Evolutionary conservation across 2,888 invertebrate species (phyloP).

Genomic region (Lacanobia wlatinum): DNA sequence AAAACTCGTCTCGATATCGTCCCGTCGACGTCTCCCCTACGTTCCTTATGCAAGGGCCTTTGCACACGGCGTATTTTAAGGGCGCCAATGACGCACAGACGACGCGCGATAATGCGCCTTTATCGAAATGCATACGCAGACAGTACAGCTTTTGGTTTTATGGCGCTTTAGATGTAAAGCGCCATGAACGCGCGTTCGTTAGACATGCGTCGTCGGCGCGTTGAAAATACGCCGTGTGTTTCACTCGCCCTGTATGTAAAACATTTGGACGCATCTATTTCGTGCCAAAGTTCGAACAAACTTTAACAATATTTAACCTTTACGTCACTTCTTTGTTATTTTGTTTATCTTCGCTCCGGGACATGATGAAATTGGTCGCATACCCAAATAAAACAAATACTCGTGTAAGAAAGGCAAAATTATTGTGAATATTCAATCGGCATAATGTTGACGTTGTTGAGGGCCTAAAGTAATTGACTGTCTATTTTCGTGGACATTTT

Average conservation of each 20-base stretch:
- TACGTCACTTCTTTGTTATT: conserved; percentile 71
- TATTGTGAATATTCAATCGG: conserved; percentile 47
- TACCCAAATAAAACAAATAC: conserved; percentile 52
- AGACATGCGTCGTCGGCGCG: too few relatives aligned
- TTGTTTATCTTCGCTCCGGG: conserved; percentile 68
- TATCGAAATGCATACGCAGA: too few relatives aligned
- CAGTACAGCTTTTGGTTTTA: too few relatives aligned
- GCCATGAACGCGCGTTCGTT: too few relatives aligned
- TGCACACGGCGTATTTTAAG: too few relatives aligned
- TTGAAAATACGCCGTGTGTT: background rate
- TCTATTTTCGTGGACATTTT: conserved; percentile 23
- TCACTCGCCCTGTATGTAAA: conserved; percentile 46
- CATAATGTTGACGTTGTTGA: conserved; percentile 33
- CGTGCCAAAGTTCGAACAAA: conserved; percentile 69
- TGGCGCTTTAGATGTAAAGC: too few relatives aligned
- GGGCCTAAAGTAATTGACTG: conserved; percentile 34
- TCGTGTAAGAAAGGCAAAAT: conserved; percentile 34
- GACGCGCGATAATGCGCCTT: too few relatives aligned
- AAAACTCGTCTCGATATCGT: conserved; percentile 20
- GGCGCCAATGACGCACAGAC: too few relatives aligned
- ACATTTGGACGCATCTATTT: conserved; percentile 53
- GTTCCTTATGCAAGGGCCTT: background rate
- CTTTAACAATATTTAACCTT: conserved; percentile 82
- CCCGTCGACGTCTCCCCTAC: conserved; percentile 1
- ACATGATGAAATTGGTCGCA: conserved; percentile 65